Evolutionary conservation across 2,113 vertebrate genomes (phyloP), one percentile per base, ranked within the genome.

Genomic region (Nothobranchius kuhntae): DNA sequence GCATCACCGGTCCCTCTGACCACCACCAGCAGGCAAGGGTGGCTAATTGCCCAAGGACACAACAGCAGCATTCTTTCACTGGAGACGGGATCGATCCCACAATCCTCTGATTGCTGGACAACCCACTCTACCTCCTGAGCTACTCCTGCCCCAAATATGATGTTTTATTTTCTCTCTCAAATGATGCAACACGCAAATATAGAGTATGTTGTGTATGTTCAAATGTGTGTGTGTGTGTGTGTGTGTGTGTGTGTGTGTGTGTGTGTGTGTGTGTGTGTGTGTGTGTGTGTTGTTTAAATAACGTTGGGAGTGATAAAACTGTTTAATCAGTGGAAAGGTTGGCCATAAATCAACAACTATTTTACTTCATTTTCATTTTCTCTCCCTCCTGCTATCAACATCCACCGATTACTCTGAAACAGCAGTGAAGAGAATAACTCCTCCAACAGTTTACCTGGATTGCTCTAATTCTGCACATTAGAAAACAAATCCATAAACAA

Each of bases 281-380:
- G 12, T 45, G 44, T 45, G 44, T 45, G 44, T 45, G 44, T 46
- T 58, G 40, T 12, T 63, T 77, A 72, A 82, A 72, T 66, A 48
- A 42, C 21, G 50, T 17, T 53, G 59, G 48, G n/a, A 58, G 35
- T 45, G 66, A 71, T 50, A 53, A 51, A 68, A 66, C 50, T 5
- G 40, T 64, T 75, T 64, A 68, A 68, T 72, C 59, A 65, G 40
- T 36, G 14, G n/a, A 64, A 55, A 57, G 17, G 42, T 44, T 62
- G 15, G n/a, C 7, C 54, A 24, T 56, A 36, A 73, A 73, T 53
- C 51, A 61, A 50, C 11, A 71, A 50, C 36, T 40, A 58, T 36
- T 68, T 51, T 50, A 5, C 45, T 62, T 68, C 50, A 47, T 46
- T 13, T 69, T 35, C 14, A 12, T 53, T 5, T 0, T 54, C 48